Evolutionary conservation across 2,888 invertebrate species (phyloP).

Genomic region (Hermodice carunculata): DNA sequence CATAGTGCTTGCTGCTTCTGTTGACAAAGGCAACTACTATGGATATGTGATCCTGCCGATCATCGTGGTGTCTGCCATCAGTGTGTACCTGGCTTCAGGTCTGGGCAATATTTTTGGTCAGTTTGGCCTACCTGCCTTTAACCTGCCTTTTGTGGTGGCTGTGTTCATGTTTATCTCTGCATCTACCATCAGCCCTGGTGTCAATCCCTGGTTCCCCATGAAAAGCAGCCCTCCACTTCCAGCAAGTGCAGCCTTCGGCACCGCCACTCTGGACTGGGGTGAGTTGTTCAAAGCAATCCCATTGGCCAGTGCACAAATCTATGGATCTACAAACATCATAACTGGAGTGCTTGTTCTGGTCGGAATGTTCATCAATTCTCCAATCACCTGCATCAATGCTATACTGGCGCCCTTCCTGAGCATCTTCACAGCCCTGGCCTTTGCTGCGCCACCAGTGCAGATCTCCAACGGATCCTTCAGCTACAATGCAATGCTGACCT

Average conservation of each 20-base stretch:
- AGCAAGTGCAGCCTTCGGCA: neutral
- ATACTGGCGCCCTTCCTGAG: constrained; percentile 12
- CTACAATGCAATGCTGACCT: constrained; percentile 25
- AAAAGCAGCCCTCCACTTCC: neutral
- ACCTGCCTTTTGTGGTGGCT: constrained; percentile 21
- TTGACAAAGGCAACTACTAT: constrained; percentile 16
- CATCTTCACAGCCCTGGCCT: constrained; percentile 17
- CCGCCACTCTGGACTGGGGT: constrained; percentile 11
- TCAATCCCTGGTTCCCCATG: constrained; percentile 19
- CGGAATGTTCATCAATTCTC: constrained; percentile 16
- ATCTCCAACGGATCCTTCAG: constrained; percentile 19
- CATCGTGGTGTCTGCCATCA: constrained; percentile 11
- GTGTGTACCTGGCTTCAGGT: constrained; percentile 23
- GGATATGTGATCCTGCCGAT: constrained; percentile 15
- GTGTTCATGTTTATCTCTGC: constrained; percentile 23
- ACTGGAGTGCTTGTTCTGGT: constrained; percentile 17
- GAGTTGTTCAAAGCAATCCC: too few relatives aligned
- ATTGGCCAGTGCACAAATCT: too few relatives aligned
- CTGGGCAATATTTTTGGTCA: constrained; percentile 9
- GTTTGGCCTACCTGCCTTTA: constrained; percentile 20
- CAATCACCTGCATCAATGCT: constrained; percentile 19
- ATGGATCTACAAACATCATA: constrained; percentile 16
- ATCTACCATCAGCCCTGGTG: neutral
- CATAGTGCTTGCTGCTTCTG: constrained; percentile 8
- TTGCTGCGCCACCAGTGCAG: constrained; percentile 21